Evolutionary conservation across 2,797 vertebrate genomes (phyloP), one percentile per base, ranked within the genome.

Genomic region (Fistularia commersonii): DNA sequence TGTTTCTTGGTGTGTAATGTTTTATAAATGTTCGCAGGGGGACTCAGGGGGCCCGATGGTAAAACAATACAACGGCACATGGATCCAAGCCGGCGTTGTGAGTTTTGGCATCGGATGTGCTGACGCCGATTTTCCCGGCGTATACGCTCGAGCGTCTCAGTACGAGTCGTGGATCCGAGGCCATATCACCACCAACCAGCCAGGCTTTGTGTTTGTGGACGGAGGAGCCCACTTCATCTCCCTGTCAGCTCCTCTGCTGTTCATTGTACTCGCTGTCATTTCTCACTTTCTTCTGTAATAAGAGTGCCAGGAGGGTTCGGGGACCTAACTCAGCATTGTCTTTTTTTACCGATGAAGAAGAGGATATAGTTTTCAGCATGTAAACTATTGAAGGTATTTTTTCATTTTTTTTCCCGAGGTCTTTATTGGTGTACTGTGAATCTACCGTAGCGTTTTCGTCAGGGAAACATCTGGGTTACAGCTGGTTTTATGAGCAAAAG

Each of bases 11-110:
- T 9, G 5, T 8, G 9, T 11, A 49, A 13, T 43, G 6, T 8
- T 10, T 14, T 8, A 14, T 12, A 12, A 8, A 2, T 41, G 23
- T 62, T 6, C 52, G 11, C 65, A 87, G 85, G 85, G 82, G 0
- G 83, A 86, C 31, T 85, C 79, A 0, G 87, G 87, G 0, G 82
- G 86, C 11, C 87, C 87, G 0, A 0, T 89, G 66, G 76, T 87
- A 10, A 6, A 71, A 6, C 10, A 31, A 11, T 5, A 45, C 15
- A 7, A 11, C 6, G 9, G 2, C 1, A 5, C 6, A 7, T 88
- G 82, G 81, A 1, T 84, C 7, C 74, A 57, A 63, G 32, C 5
- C 0, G 86, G 86, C 3, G 39, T 88, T 15, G 81, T 83, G 55
- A 86, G 80, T 11, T 88, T 86, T 8, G 80, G 82, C 0, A 0